phyloP scores from a whole-genome alignment of 2,113 vertebrate genomes.

The Rhipidura dahli region DNA sequence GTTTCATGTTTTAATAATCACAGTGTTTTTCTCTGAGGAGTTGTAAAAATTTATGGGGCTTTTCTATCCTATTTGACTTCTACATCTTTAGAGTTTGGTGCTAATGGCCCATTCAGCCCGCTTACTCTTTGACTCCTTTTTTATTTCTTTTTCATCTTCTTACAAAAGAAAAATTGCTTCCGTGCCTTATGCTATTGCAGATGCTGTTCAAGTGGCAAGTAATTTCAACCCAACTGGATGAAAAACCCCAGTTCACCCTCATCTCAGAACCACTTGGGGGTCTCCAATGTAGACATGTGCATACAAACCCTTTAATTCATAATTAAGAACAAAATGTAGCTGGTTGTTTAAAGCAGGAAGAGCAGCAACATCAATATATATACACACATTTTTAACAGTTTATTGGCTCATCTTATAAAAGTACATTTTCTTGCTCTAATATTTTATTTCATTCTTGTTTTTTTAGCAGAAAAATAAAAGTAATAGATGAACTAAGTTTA shows the following conservation, averaged over 20 bases:
- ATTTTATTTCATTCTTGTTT: not conserved
- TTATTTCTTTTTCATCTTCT: constrained; percentile 61
- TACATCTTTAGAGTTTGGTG: constrained; percentile 63
- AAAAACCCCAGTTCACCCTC: not conserved
- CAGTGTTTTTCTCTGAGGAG: constrained; percentile 57
- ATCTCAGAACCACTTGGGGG: not conserved
- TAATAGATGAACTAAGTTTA: not conserved
- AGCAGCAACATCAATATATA: not conserved
- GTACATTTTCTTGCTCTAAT: not conserved
- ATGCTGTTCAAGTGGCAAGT: constrained; percentile 27
- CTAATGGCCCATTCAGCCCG: constrained; percentile 55
- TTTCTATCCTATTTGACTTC: constrained; percentile 72
- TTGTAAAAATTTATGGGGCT: constrained; percentile 70
- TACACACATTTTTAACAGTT: not conserved
- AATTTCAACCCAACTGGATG: constrained; percentile 5
- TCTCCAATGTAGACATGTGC: not conserved
- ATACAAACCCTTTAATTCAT: not conserved
- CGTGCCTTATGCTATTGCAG: not conserved
- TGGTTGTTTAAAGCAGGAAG: not conserved
- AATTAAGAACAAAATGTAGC: constrained; percentile 5
- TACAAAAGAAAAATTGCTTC: constrained; percentile 53
- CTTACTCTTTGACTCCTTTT: constrained; percentile 47
- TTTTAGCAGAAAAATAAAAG: not conserved
- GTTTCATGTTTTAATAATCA: constrained; percentile 73
- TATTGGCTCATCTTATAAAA: rapidly evolving